These are phyloP conservation scores for Galerucella nymphaeae DNA, from an alignment of 2,888 invertebrate species.

Conservation along the genomic window DNA sequence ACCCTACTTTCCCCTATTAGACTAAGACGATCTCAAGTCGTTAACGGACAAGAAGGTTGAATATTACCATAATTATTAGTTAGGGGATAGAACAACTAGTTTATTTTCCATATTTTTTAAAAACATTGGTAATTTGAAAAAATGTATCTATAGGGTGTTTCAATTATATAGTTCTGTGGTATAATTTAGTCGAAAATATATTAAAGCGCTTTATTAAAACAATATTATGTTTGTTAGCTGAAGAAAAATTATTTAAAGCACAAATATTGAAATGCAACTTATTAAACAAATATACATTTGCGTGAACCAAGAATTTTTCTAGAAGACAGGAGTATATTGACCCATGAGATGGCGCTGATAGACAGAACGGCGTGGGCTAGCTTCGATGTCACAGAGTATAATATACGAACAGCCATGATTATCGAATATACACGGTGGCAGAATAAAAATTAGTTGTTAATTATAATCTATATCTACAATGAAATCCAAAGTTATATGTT, in stretches of 20 bases:
- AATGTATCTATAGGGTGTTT: not conserved
- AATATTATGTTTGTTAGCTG: no score
- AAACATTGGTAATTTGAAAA: not conserved
- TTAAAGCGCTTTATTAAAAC: no score
- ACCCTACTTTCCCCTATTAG: conserved; percentile 33
- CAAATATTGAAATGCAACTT: no score
- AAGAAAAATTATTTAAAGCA: no score
- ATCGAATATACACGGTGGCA: conserved; percentile 3
- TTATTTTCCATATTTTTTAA: conserved; percentile 43
- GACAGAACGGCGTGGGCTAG: conserved; percentile 57
- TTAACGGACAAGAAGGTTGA: conserved; percentile 48
- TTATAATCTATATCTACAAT: not conserved
- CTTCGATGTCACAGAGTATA: conserved; percentile 49
- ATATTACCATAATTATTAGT: conserved; percentile 49
- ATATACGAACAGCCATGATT: not conserved
- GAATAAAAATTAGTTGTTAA: not conserved
- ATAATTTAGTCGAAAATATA: no score
- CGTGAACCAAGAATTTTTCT: not conserved
- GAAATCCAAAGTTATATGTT: not conserved
- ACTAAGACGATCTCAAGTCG: conserved; percentile 46
- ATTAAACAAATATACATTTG: not conserved
- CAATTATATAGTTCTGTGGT: no score
- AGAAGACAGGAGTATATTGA: conserved; percentile 53
- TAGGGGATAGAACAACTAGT: conserved; percentile 43
- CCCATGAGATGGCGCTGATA: conserved; percentile 60